Evolutionary conservation across 2,888 invertebrate genomes (phyloP), one percentile per base, ranked within the genome.

Genomic region (Eutolmus rufibarbis): DNA sequence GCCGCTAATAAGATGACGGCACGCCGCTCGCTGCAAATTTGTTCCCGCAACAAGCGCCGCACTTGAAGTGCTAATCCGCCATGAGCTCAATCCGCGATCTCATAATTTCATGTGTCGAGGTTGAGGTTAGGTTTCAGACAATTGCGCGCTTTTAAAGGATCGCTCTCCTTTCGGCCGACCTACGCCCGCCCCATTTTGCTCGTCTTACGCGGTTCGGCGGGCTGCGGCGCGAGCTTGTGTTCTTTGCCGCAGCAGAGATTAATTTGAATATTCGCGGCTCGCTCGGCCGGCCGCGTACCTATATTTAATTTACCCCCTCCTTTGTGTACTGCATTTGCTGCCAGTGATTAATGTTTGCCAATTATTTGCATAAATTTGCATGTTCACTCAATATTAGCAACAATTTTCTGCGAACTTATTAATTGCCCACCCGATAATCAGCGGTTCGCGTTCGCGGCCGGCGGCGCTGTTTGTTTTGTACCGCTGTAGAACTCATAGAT

Each of bases 321-420:
- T 43, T 76, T 86, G 19, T 51, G 31, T 28, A 9, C 23, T 19
- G 16, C 84, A 84, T 84, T 74, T 43, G n/a, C 46, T 43, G 34
- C 16, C 9, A 3, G 76, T 87, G 86, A 87, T 79, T 87, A 87
- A 87, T 88, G 86, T 82, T 86, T 86, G 79, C 46, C 87, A 86
- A 87, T 79, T 87, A 87, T 86, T 88, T 86, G 87, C 87, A 88
- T 88, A 86, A 88, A 88, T 88, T 88, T 87, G 74, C 87, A 86
- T 86, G 79, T 79, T 40, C 77, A 56, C 31, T 31, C 77, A 79
- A 78, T 86, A 86, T 78, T 85, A 86, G 85, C 57, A 77, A 84
- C 66, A 87, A 86, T 87, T 85, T 85, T 86, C 66, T 85, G 40
- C 57, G 87, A 86, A 87, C 87, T 87, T 87, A 87, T 87, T 87